Base-by-base conservation (phyloP, 2,797 vertebrate genomes). In the Sus cebifrons region DNA sequence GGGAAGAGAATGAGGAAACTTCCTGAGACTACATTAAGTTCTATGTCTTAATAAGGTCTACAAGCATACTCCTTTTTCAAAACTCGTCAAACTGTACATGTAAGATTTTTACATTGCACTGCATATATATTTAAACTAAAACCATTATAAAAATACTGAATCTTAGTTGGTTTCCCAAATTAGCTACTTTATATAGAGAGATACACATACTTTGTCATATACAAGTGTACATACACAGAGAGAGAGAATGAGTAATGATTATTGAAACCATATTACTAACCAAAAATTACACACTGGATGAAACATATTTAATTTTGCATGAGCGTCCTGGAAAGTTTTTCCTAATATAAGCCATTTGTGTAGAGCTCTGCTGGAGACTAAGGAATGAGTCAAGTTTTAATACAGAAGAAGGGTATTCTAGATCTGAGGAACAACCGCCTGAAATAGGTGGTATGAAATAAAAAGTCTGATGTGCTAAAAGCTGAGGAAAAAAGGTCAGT, bases 121-220 rank as follows among this genome's bases (percentile, higher is more conserved):
- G n/a, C 52, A 78, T 20, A 14, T n/a, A 90, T 40, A 16, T 82
- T 74, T 87, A 75, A 68, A 82, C 14, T n/a, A 82, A 88, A 95
- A 40, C 0, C 4, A 83, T 20, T 70, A 36, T 27, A 44, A 54
- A 85, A 83, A 64, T 27, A 88, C 4, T 56, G 10, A 56, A 83
- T 77, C 58, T 77, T 27, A 21, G 6, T 87, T 75, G 54, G 11
- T 56, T 88, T 92, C 5, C 44, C 44, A 44, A 56, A 64, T 62
- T 77, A 82, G 60, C 23, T 62, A 75, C 13, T n/a, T n/a, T 56
- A 73, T 73, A n/a, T 3, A 77, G 27, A 54, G 49, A 54, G 17
- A 36, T 5, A 71, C 36, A 70, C 27, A 60, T 27, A 60, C 52
- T 56, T 56, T 78, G 18, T 78, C 75, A 68, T 27, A 36, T 15